Evolutionary conservation across 2,797 vertebrate species (phyloP), one percentile per base, ranked within the genome.

Genomic region (Acanthiza pusilla): DNA sequence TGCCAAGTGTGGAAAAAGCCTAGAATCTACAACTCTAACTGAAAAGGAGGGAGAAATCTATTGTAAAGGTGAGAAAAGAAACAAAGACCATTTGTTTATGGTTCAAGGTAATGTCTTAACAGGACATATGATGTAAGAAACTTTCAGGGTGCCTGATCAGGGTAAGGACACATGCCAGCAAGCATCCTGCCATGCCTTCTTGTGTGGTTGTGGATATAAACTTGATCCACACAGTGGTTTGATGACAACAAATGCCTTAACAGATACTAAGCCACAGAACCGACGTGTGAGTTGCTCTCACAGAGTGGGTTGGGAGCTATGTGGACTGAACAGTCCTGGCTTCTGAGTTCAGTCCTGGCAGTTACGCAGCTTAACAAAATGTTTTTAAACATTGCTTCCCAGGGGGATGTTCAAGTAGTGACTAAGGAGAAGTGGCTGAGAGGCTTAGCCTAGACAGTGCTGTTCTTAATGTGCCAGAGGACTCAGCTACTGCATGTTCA

Each of bases 11-110:
- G 99, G 99, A 26, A 99, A 99, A 97, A 99, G 99, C 94, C 98
- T 99, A 91, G 99, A 99, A 96, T 99, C 99, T 17, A 99, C 99
- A 82, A 99, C 99, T 61, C 97, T 99, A 97, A 99, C 99, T 1
- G 99, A 99, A 97, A 99, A 99, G 95, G 99, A 99, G 4, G 99
- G 99, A 51, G 99, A 99, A 97, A 99, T 99, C 97, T 99, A 99
- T 97, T 99, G 99, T 98, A 99, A 99, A 99, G 98, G 99, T 99
- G 97, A 98, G 97, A 34, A 85, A 85, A 91, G 48, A 87, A 70
- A 38, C 6, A 61, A 53, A 81, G 36, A 22, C 8, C 0, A 47
- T 8, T 82, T 70, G 10, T 61, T 75, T 57, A 34, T 38, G 9
- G 29, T 55, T 80, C 30, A 71, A 66, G 32, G 23, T 38, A 16